Evolutionary conservation across 2,113 vertebrate species (phyloP).

Genomic region (Callocephalon fimbriatum): DNA sequence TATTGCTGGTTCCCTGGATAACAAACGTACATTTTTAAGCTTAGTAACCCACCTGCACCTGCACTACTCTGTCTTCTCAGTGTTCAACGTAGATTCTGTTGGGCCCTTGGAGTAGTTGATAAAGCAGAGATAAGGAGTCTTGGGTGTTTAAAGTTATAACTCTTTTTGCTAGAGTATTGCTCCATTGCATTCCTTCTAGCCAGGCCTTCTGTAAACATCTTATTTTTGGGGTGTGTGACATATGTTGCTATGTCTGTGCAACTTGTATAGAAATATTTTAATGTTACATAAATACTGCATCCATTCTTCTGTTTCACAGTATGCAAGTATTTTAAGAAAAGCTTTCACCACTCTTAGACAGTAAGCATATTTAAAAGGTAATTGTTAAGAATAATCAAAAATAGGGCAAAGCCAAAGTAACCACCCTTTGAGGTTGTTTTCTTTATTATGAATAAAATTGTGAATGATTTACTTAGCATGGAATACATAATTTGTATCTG

Average conservation of each 20-base stretch:
- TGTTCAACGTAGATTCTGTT: slow-evolving; percentile 11
- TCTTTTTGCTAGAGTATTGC: not conserved
- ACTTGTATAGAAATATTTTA: not conserved
- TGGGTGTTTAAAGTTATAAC: not conserved
- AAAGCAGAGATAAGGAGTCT: not conserved
- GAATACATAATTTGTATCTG: not conserved
- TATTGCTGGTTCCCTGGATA: slow-evolving; percentile 31
- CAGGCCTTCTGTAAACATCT: not conserved
- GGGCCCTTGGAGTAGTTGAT: slow-evolving; percentile 18
- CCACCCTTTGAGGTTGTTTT: not conserved
- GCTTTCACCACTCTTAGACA: not conserved
- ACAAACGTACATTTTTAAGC: slow-evolving; percentile 21
- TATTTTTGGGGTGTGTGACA: not conserved
- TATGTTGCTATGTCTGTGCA: not conserved
- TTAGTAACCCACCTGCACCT: slow-evolving; percentile 30
- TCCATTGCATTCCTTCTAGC: not conserved
- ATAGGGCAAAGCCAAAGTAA: not conserved
- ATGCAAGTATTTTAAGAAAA: slow-evolving; percentile 1
- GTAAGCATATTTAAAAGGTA: not conserved
- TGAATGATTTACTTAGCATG: not conserved
- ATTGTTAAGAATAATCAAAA: not conserved
- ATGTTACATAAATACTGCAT: not conserved
- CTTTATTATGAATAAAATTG: not conserved
- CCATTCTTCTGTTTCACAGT: not conserved
- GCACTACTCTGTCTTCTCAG: not conserved